Percentiles rank a stretch among this genome's conserved stretches.
phyloP scores from a whole-genome alignment of 2,113 vertebrate species.

The Otolemur garnettii region DNA sequence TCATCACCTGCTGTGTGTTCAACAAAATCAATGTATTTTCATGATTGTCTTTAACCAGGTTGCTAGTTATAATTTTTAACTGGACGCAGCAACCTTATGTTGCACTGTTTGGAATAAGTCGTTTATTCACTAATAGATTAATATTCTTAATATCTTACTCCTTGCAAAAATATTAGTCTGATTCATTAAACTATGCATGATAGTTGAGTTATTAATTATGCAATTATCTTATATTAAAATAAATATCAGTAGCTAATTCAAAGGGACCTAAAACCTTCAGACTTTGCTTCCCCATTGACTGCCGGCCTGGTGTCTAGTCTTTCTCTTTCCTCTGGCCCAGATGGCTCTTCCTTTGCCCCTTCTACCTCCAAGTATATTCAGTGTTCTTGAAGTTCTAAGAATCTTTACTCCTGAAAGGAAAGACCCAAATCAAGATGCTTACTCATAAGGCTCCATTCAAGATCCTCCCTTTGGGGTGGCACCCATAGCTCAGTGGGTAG shows the following conservation, averaged over 20 bases:
- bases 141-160: slow-evolving; percentile 50
- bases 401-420: neutral
- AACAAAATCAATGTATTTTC: slow-evolving; percentile 47
- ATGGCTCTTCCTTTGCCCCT: neutral
- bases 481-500: too few relatives aligned
- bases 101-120: slow-evolving; percentile 61
- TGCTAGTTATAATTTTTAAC: slow-evolving; percentile 72
- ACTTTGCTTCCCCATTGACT: neutral
- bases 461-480: neutral
- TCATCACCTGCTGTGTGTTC: neutral
- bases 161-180: slow-evolving; percentile 66
- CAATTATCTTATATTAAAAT: slow-evolving; percentile 55
- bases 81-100: neutral
- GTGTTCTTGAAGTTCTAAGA: too few relatives aligned
- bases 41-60: slow-evolving; percentile 43
- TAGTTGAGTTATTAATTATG: slow-evolving; percentile 57
- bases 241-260: neutral
- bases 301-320: neutral
- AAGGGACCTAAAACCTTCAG: neutral
- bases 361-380: neutral
- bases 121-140: slow-evolving; percentile 54
- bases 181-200: slow-evolving; percentile 63
- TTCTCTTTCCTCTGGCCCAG: neutral
- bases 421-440: neutral
- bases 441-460: neutral